These are phyloP conservation scores for Heliconius melpomene DNA, from an alignment of 1,140 invertebrate species.

Conservation along the genomic window DNA sequence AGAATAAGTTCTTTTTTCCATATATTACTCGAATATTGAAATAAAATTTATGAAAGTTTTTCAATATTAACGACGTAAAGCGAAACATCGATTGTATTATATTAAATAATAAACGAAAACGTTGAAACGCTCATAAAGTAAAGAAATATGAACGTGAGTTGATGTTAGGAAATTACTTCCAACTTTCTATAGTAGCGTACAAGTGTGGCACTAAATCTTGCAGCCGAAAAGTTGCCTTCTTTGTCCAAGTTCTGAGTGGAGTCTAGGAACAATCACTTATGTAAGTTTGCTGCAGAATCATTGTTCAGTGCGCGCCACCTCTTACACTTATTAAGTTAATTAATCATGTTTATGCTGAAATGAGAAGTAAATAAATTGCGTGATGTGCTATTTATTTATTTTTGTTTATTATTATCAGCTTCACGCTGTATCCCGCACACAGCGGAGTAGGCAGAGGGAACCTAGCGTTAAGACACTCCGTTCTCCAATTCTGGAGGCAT, in stretches of 20 bases:
- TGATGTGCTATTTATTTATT: too few relatives aligned
- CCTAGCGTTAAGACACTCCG: too few relatives aligned
- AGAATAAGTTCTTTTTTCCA: background rate
- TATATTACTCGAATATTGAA: background rate
- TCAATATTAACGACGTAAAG: background rate
- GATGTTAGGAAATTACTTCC: slow-evolving; percentile 33
- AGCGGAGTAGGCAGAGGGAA: too few relatives aligned
- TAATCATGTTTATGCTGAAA: background rate
- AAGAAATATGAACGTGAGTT: slow-evolving; percentile 32
- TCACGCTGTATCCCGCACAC: too few relatives aligned
- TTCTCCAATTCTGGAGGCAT: too few relatives aligned
- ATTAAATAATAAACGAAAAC: slow-evolving; percentile 20
- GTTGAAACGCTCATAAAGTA: slow-evolving; percentile 16
- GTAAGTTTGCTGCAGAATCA: background rate
- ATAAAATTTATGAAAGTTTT: background rate
- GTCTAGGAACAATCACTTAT: slow-evolving; percentile 28
- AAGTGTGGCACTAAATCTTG: slow-evolving; percentile 22
- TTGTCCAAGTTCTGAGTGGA: slow-evolving; percentile 26
- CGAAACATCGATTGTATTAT: background rate
- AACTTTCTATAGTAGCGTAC: slow-evolving; percentile 33
- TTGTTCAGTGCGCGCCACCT: background rate
- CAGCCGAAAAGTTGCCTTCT: slow-evolving; percentile 31
- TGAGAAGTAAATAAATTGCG: too few relatives aligned
- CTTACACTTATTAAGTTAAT: background rate
- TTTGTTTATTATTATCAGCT: too few relatives aligned